Conservation (phyloP, 2,888 invertebrate species). For the Agrotis ipsilon region DNA sequence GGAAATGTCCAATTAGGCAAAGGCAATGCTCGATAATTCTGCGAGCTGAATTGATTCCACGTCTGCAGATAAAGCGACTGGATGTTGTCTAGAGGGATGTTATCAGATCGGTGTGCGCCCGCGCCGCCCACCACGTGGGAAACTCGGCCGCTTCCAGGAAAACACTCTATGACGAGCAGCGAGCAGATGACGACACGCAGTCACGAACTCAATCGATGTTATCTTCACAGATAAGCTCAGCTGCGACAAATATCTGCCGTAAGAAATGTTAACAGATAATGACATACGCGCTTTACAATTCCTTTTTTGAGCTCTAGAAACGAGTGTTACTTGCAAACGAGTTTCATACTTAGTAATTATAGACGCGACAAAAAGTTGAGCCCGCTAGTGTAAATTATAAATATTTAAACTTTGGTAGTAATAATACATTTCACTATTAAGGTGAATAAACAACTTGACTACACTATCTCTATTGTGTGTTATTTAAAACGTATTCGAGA, state of each 20-base stretch:
- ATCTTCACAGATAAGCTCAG: constrained; percentile 53
- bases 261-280: constrained; percentile 57
- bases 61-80: constrained; percentile 85
- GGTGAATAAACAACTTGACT: constrained; percentile 13
- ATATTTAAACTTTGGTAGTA: constrained; percentile 8
- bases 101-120: constrained; percentile 88
- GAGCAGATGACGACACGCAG: constrained; percentile 41
- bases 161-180: constrained; percentile 55
- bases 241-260: constrained; percentile 38
- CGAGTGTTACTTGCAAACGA: constrained; percentile 31
- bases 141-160: constrained; percentile 64
- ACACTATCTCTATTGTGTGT: constrained; percentile 24
- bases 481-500: constrained; percentile 53
- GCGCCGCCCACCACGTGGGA: constrained; percentile 84
- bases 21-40: constrained; percentile 87
- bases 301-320: constrained; percentile 46
- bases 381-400: no score
- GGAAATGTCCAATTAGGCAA: constrained; percentile 88
- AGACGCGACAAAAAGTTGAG: constrained; percentile 12
- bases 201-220: constrained; percentile 42
- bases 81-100: constrained; percentile 84
- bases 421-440: neutral
- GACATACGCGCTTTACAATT: constrained; percentile 35
- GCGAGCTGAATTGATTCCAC: constrained; percentile 87
- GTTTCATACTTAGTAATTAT: constrained; percentile 17